A percentile compares a stretch with the other conserved stretches of the same genome.
phyloP scores from a whole-genome alignment of 2,113 vertebrate species.

The Papio anubis region DNA sequence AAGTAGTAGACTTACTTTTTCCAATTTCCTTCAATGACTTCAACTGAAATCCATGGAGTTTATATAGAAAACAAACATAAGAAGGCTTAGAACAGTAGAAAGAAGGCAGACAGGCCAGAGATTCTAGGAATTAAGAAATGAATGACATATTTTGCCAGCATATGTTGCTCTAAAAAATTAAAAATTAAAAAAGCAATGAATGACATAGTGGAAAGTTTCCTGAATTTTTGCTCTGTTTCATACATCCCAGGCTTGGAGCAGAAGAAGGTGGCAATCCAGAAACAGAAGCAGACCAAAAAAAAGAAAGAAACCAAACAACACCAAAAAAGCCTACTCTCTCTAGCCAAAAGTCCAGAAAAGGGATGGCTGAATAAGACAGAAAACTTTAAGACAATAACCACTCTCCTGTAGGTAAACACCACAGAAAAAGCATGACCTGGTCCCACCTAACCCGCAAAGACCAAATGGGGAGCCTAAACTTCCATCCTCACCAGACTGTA shows the following conservation, averaged over 20 bases:
- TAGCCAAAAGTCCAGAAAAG: not conserved
- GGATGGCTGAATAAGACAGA: not conserved
- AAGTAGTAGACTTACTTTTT: not conserved
- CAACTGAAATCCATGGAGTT: not conserved
- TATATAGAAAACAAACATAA: not conserved
- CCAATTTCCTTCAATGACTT: not conserved
- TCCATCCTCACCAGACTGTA: not conserved
- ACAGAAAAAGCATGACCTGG: not conserved
- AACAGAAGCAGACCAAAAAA: not conserved
- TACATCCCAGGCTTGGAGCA: not conserved
- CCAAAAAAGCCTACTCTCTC: not conserved
- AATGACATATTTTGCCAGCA: not conserved
- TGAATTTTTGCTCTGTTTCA: not conserved
- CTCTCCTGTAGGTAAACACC: not conserved
- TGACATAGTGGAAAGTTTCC: not conserved
- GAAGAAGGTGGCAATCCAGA: not conserved
- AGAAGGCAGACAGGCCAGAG: not conserved
- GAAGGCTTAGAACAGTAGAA: not conserved
- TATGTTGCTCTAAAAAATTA: too few relatives aligned
- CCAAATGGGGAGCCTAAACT: not conserved
- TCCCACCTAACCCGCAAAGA: not conserved
- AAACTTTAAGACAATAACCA: not conserved
- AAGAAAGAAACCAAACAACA: not conserved
- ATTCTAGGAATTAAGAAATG: not conserved
- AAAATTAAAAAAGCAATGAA: not conserved